A percentile compares a stretch with the other conserved stretches of the same genome.
Evolutionary conservation across 2,113 vertebrate genomes (phyloP).

Genomic region (Bufo gargarizans): DNA sequence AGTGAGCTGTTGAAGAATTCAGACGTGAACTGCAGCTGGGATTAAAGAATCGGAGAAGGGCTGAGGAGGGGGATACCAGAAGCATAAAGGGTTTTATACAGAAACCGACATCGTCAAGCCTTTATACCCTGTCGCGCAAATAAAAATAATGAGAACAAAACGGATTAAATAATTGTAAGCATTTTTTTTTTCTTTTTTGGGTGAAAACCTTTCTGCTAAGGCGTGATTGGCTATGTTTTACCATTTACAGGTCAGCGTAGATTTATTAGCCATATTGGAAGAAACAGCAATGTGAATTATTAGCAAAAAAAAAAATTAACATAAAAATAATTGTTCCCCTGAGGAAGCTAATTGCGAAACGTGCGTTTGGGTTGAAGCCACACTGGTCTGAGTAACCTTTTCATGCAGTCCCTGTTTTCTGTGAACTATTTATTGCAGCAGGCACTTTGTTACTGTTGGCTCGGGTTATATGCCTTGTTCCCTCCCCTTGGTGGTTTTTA

Average conservation of each 20-base stretch:
- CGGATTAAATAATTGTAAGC: conserved; percentile 41
- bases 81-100: conserved; percentile 54
- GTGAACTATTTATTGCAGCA: too few relatives aligned
- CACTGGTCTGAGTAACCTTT: too few relatives aligned
- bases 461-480: too few relatives aligned
- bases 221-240: conserved; percentile 16
- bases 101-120: conserved; percentile 42
- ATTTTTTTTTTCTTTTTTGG: conserved; percentile 5
- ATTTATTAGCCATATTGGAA: neutral
- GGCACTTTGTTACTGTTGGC: too few relatives aligned
- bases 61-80: conserved; percentile 62
- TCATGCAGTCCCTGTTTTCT: too few relatives aligned
- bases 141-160: conserved; percentile 52
- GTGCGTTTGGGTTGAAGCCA: too few relatives aligned
- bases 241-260: neutral
- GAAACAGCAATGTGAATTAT: conserved; percentile 20
- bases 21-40: conserved; percentile 74
- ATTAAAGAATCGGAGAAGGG: conserved; percentile 67
- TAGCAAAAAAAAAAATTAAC: neutral
- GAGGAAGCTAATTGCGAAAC: too few relatives aligned
- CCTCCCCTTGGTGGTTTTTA: too few relatives aligned
- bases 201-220: conserved; percentile 20
- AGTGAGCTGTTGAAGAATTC: conserved; percentile 78
- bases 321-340: neutral
- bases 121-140: conserved; percentile 41